Percentiles rank a stretch among this genome's conserved stretches.
phyloP scores from a whole-genome alignment of 2,888 invertebrate genomes.

The Bugula neritina region DNA sequence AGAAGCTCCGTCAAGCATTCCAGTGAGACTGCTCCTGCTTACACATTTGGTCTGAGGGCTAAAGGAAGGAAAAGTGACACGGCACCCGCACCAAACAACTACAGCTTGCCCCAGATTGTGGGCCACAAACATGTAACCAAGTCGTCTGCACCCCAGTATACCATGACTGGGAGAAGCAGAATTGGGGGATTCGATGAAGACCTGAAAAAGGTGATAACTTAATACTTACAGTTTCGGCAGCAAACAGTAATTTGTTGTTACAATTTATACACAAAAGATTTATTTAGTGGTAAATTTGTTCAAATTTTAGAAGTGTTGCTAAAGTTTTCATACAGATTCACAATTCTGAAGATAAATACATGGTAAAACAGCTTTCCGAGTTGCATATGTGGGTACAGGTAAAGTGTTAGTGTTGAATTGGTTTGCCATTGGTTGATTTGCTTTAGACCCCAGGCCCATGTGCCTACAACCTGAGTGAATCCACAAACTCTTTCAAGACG shows the following conservation, averaged over 20 bases:
- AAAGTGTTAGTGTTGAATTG: no score
- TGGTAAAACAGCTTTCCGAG: no score
- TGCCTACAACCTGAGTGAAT: slow-evolving; percentile 9
- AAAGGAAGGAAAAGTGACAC: slow-evolving; percentile 30
- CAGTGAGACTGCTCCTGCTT: slow-evolving; percentile 29
- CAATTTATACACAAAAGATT: no score
- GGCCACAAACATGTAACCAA: slow-evolving; percentile 17
- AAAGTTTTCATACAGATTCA: no score
- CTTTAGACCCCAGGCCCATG: slow-evolving; percentile 12
- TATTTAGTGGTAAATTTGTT: no score
- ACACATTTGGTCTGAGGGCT: slow-evolving; percentile 30
- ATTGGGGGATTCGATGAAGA: slow-evolving; percentile 16
- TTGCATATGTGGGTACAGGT: no score
- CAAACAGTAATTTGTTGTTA: no score
- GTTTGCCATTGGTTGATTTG: no score
- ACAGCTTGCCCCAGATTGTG: slow-evolving; percentile 11
- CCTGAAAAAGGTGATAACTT: slow-evolving; percentile 13
- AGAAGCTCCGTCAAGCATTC: slow-evolving; percentile 30
- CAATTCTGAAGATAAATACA: no score
- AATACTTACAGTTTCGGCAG: no score
- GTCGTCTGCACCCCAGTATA: slow-evolving; percentile 12
- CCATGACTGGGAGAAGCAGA: not conserved
- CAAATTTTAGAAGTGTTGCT: no score
- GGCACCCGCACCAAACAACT: slow-evolving; percentile 28
- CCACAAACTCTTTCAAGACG: not conserved